These are phyloP conservation scores for Mastomys coucha DNA, from an alignment of 2,113 vertebrate genomes.

Conservation along the genomic window DNA sequence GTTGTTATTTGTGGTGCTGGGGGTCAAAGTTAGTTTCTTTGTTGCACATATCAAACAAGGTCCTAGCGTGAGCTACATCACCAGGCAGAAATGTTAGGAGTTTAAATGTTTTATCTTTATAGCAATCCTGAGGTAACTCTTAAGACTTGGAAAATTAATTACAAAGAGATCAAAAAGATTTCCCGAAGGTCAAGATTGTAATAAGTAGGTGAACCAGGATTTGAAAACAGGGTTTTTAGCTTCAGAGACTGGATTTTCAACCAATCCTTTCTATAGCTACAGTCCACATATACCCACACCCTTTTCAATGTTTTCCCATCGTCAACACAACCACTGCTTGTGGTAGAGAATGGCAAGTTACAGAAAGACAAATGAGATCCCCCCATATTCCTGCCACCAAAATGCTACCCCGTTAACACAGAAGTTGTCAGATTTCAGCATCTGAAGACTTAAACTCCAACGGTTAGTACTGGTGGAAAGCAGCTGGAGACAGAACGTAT, in stretches of 20 bases:
- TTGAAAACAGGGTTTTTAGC: background rate
- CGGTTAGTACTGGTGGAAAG: background rate
- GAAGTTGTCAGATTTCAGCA: background rate
- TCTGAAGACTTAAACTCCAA: background rate
- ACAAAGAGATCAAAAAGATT: background rate
- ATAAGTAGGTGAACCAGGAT: background rate
- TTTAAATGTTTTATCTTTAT: constrained; percentile 1
- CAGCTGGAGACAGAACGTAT: fast-evolving
- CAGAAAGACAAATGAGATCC: background rate
- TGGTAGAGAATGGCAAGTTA: background rate
- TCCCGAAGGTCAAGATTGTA: background rate
- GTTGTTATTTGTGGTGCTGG: background rate
- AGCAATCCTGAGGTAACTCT: background rate
- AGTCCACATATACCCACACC: too few relatives aligned
- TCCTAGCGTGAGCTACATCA: background rate
- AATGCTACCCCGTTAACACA: background rate
- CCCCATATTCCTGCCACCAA: background rate
- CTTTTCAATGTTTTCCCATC: background rate
- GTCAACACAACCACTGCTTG: background rate
- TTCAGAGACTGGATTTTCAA: background rate
- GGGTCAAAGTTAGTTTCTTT: background rate
- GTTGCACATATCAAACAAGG: too few relatives aligned
- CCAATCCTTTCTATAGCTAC: too few relatives aligned
- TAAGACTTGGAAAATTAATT: background rate
- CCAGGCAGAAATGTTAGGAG: background rate